Evolutionary conservation across 2,888 invertebrate genomes (phyloP), one percentile per base, ranked within the genome.

Genomic region (Drosophila aldrichi): DNA sequence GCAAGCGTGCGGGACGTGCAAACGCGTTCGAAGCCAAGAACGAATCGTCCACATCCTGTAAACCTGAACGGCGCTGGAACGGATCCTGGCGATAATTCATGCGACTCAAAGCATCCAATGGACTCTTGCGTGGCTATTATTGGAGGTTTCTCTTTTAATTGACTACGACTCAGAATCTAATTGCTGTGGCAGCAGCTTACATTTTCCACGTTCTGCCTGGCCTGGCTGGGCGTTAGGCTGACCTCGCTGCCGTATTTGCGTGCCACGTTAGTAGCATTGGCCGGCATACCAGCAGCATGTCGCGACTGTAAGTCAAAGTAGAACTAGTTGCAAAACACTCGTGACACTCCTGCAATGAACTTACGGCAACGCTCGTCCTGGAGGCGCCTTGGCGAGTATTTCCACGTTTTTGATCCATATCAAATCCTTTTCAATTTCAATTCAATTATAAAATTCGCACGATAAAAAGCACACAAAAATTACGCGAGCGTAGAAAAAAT

Each of bases 61-160:
- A 59, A 5, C 91, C 91, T 59, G 91, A 92, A 57, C 92, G 89
- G 18, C 90, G 91, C 56, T 90, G 91, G 38, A 83, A 68, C 6
- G 66, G 69, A 59, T 86, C 80, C 60, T 82, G 86, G 22, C 82
- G 80, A 32, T 76, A 62, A 7, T 83, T 90, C 1, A 69, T 20
- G 32, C 90, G 91, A 36, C 92, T 91, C 51, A 92, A 74, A 1
- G 92, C 91, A 78, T 92, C 92, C 62, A 92, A 70, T 0, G 92
- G 92, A 74, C 92, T 92, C 76, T 91, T 92, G 46, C 76, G 78
- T 8, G 78, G 57, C 89, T 90, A 55, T 58, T 58, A 36, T 6
- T n/a, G 14, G 41, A 8, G 52, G 18, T 20, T 20, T 36, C 18
- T 2, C 8, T 52, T 32, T 20, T 5, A 22, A 22, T 44, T 38